These are phyloP conservation scores for Anhinga rufa DNA, from an alignment of 2,113 vertebrate genomes.

Conservation along the genomic window DNA sequence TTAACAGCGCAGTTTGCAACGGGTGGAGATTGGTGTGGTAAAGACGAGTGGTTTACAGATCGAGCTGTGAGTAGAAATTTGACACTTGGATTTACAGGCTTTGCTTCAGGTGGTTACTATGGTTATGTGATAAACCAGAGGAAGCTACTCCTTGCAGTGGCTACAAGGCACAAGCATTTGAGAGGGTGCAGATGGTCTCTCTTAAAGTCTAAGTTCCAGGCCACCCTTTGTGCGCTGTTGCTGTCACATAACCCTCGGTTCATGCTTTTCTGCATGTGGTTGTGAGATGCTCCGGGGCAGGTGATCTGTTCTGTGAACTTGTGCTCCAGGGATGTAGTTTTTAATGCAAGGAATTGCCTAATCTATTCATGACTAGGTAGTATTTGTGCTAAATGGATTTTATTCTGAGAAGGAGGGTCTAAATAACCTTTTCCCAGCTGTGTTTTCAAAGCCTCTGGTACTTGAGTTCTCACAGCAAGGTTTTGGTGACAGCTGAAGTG, in stretches of 20 bases:
- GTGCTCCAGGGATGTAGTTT: background rate
- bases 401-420: background rate
- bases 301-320: background rate
- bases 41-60: background rate
- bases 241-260: background rate
- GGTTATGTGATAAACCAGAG: background rate
- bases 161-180: background rate
- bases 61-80: background rate
- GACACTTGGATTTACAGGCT: background rate
- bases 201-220: background rate
- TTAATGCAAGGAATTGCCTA: background rate
- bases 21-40: conserved; percentile 27
- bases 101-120: background rate
- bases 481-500: background rate
- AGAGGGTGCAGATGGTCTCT: background rate
- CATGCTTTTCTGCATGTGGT: no score
- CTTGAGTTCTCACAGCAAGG: background rate
- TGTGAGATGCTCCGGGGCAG: background rate
- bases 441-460: background rate
- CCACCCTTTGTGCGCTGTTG: background rate
- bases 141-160: background rate
- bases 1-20: conserved; percentile 52
- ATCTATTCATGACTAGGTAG: background rate
- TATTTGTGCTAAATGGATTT: background rate
- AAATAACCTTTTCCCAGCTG: background rate